Percentiles rank a stretch among this genome's conserved stretches.
Conservation (phyloP, 2,113 vertebrate genomes). For the Dolichotis patagonum region DNA sequence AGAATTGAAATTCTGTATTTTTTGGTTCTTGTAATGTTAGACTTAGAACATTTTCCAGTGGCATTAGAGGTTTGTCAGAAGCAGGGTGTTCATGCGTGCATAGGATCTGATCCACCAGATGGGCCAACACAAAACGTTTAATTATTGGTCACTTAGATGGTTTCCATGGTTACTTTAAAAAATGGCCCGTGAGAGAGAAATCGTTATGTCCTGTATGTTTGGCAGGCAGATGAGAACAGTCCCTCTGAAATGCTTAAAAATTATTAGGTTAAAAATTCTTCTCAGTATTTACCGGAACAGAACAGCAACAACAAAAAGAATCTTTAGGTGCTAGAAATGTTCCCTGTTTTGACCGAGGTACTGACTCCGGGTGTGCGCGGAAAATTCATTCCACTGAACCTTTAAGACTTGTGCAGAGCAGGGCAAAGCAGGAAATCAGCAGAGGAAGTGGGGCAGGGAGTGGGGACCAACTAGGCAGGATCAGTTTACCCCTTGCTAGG, state of each 20-base stretch:
- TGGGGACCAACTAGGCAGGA: neutral
- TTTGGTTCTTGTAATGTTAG: slow-evolving; percentile 12
- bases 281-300: neutral
- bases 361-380: neutral
- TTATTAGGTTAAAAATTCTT: neutral
- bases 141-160: neutral
- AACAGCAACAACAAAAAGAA: neutral
- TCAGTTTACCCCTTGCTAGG: neutral
- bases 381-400: neutral
- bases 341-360: neutral
- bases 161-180: slow-evolving; percentile 32
- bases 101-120: neutral
- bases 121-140: neutral
- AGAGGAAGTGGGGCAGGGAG: slow-evolving; percentile 33
- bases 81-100: neutral
- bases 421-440: neutral
- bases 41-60: slow-evolving; percentile 6
- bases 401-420: neutral
- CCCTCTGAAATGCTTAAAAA: neutral
- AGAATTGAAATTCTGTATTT: slow-evolving; percentile 23
- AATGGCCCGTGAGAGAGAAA: neutral
- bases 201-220: neutral
- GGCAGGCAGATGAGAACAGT: neutral
- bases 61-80: slow-evolving; percentile 32
- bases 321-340: neutral